Evolutionary conservation across 2,113 vertebrate species (phyloP), one percentile per base, ranked within the genome.

Genomic region (Salvelinus alpinus): DNA sequence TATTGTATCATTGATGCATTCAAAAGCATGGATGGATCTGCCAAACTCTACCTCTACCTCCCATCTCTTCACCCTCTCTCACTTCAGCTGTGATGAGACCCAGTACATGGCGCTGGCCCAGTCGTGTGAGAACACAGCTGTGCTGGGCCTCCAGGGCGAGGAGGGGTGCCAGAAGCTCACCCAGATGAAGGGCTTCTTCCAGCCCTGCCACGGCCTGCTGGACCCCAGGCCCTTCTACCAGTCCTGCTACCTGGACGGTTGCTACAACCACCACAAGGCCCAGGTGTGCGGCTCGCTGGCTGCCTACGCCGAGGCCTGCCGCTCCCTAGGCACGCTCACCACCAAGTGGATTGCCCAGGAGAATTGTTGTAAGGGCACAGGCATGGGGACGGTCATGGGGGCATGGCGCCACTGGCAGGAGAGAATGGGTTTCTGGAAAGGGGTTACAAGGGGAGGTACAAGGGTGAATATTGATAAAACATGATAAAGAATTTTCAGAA

Each of bases 291-390:
- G 97, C 71, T 98, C 98, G 0, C 91, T 99, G 88, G 96, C 97
- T 0, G 98, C 98, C 72, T 99, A 98, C 0, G 96, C 97, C 0
- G 98, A 98, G 84, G 95, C 98, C 27, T 99, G 98, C 78, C 94
- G 98, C 38, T 95, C 97, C 77, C 94, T 99, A 0, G 96, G 98
- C 29, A 96, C 95, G 75, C 96, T 99, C 73, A 96, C 95, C 90
- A 99, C 98, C 0, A 96, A 97, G 71, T 99, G 98, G 98, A 99
- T 99, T 20, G 91, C 96, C 80, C 97, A 95, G 82, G 97, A 99
- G 89, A 99, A 99, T 94, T 99, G 98, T 97, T 99, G 98, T 99
- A 98, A 99, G 98, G 82, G 87, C 84, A 89, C 72, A 51, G 73
- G 74, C 34, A 84, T 31, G 27, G 12, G 64, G 11, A 20, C 34